These are phyloP conservation scores for Strix uralensis DNA, from an alignment of 2,113 vertebrate genomes.

Conservation along the genomic window DNA sequence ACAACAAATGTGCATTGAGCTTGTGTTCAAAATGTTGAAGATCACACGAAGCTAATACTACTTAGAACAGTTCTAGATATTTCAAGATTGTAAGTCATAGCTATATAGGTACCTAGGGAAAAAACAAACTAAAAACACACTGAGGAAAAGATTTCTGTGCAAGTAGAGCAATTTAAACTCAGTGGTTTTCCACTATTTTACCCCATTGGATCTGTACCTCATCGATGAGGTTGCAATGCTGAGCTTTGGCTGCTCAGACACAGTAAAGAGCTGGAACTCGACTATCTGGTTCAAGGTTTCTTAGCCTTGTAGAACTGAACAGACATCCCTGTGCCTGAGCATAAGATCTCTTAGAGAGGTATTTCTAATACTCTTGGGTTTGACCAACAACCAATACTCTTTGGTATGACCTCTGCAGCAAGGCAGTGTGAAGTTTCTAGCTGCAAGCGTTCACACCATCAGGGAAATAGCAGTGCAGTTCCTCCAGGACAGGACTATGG, in stretches of 20 bases:
- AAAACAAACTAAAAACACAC: background rate
- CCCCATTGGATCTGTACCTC: background rate
- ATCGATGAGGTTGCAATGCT: background rate
- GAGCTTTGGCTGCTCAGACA: background rate
- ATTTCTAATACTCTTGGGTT: background rate
- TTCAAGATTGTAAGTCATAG: background rate
- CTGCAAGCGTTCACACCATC: background rate
- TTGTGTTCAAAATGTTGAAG: background rate
- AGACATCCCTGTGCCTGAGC: background rate
- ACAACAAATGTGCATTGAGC: background rate
- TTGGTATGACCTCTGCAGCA: background rate
- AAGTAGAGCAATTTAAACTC: background rate
- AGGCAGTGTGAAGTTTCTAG: background rate
- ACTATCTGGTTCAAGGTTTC: background rate
- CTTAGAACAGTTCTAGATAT: background rate
- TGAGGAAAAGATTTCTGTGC: background rate
- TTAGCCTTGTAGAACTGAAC: background rate
- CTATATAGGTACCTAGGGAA: background rate
- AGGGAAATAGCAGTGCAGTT: background rate
- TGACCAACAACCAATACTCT: background rate
- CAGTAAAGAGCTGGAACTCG: background rate
- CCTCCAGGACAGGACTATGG: background rate
- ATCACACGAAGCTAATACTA: background rate
- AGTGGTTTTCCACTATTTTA: background rate
- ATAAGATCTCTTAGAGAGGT: background rate